Percentiles rank a stretch among this genome's conserved stretches.
phyloP scores from a whole-genome alignment of 1,140 invertebrate species.

The Macrobrachium rosenbergii region DNA sequence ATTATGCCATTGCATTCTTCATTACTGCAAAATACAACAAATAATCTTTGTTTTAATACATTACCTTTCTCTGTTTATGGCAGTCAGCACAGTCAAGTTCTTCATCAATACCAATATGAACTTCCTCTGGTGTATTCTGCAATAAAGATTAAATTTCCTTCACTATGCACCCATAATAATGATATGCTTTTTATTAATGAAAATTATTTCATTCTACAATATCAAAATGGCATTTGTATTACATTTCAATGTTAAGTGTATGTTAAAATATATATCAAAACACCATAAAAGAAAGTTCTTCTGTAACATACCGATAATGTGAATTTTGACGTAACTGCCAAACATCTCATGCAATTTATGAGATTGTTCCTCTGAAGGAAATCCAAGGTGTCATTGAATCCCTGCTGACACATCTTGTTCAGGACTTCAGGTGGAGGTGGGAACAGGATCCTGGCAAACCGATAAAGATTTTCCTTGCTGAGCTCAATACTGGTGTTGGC shows the following conservation, averaged over 20 bases:
- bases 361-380: conserved; percentile 94
- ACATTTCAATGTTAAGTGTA: background rate
- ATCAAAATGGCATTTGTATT: no score
- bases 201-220: no score
- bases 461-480: conserved; percentile 91
- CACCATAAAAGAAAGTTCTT: background rate
- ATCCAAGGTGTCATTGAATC: conserved; percentile 94
- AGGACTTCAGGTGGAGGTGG: conserved; percentile 92
- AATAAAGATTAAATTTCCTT: no score
- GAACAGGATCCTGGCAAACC: conserved; percentile 91
- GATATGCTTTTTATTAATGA: no score
- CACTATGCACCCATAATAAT: no score
- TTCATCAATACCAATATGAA: background rate
- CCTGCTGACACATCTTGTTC: conserved; percentile 97
- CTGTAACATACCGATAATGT: conserved; percentile 73
- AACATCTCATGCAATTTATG: conserved; percentile 86
- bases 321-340: conserved; percentile 86
- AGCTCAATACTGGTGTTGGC: conserved; percentile 96
- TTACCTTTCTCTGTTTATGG: conserved; percentile 38
- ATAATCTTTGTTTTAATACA: background rate
- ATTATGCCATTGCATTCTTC: background rate
- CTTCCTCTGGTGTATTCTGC: background rate
- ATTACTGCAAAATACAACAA: background rate
- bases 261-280: background rate
- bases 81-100: conserved; percentile 53